A percentile compares a stretch with the other conserved stretches of the same genome.
Evolutionary conservation across 1,140 invertebrate genomes (phyloP).

Genomic region (Cydia fagiglandana): DNA sequence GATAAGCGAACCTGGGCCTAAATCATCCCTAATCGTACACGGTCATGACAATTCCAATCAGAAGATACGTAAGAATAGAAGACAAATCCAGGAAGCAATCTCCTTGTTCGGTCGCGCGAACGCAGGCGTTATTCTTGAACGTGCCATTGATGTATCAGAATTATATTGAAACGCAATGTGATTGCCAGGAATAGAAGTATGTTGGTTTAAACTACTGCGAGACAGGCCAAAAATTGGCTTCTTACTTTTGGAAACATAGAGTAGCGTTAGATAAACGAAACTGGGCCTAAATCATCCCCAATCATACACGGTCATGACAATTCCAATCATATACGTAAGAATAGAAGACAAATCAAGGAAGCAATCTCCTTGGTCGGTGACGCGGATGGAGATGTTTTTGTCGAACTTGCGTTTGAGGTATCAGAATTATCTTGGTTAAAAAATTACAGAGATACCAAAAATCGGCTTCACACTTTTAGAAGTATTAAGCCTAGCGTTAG

Average conservation of each 20-base stretch:
- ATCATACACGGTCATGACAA: slow-evolving; percentile 6
- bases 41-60: slow-evolving; percentile 23
- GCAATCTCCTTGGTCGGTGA: slow-evolving; percentile 22
- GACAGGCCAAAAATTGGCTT: too few species aligned
- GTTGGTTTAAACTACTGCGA: too few species aligned
- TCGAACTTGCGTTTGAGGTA: background rate
- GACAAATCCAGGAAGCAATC: slow-evolving; percentile 30
- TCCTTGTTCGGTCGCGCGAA: slow-evolving; percentile 20
- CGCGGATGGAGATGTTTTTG: background rate
- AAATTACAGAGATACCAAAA: too few species aligned
- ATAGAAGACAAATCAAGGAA: slow-evolving; percentile 13
- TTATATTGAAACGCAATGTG: too few species aligned
- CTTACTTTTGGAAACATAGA: too few species aligned
- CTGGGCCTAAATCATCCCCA: background rate
- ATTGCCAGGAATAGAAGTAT: too few species aligned
- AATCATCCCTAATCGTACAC: background rate
- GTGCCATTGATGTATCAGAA: background rate
- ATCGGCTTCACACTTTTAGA: too few species aligned
- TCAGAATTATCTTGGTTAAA: background rate
- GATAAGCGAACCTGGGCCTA: too few species aligned
- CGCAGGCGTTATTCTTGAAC: background rate
- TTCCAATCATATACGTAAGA: slow-evolving; percentile 29
- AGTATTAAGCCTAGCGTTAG: too few species aligned
- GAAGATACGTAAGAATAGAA: slow-evolving; percentile 28
- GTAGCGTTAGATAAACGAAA: too few species aligned